phyloP scores from a whole-genome alignment of 2,797 vertebrate genomes.

The Onychomys arenicola region DNA sequence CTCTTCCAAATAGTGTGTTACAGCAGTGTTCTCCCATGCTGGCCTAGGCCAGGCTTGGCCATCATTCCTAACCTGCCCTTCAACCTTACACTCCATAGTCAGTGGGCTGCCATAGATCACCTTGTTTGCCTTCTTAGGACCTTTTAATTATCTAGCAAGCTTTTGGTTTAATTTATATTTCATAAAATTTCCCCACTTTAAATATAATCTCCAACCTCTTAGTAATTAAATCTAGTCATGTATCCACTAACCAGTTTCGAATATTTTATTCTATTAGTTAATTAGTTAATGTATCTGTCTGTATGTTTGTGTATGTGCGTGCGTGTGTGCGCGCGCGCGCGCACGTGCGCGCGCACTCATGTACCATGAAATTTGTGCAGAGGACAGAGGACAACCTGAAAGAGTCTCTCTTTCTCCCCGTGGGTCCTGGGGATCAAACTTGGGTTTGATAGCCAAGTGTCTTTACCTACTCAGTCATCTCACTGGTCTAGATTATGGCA shows the following conservation, averaged over 20 bases:
- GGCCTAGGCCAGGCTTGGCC: background rate
- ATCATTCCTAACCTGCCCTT: background rate
- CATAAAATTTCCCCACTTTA: slow-evolving; percentile 17
- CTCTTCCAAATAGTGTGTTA: slow-evolving; percentile 54
- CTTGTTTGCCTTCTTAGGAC: background rate
- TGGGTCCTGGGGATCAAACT: background rate
- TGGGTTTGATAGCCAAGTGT: background rate
- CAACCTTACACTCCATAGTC: background rate
- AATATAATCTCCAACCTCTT: background rate
- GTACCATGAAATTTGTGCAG: background rate
- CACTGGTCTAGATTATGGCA: background rate
- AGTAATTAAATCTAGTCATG: background rate
- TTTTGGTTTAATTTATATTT: slow-evolving; percentile 43
- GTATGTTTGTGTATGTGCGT: too few species aligned
- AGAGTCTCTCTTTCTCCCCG: background rate
- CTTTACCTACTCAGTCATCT: background rate
- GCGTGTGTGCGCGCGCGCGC: background rate
- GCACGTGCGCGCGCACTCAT: background rate
- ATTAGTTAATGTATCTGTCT: background rate
- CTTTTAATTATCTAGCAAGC: background rate
- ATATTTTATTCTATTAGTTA: background rate
- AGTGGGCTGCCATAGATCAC: background rate
- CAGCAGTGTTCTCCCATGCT: background rate
- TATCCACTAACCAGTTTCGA: background rate
- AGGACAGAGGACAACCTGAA: background rate